A percentile compares a stretch with the other conserved stretches of the same genome.
Evolutionary conservation across 2,888 invertebrate genomes (phyloP).

Genomic region (Cerceris ruficornis): DNA sequence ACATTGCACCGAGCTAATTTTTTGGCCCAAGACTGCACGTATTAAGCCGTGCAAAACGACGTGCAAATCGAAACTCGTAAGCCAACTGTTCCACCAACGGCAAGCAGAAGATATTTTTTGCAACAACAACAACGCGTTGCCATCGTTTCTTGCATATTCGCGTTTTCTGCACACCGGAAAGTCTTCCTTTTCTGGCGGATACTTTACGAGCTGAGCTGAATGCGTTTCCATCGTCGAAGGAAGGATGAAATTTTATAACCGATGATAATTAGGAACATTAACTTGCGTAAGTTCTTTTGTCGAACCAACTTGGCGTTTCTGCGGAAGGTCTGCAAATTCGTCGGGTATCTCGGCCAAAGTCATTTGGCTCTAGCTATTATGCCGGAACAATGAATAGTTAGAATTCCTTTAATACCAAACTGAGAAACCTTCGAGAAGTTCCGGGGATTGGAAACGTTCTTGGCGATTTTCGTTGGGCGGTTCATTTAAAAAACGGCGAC

Average conservation of each 20-base stretch:
- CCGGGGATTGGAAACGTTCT: background rate
- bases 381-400: constrained; percentile 63
- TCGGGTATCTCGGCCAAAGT: constrained; percentile 23
- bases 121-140: constrained; percentile 7
- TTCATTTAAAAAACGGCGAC: too few species aligned
- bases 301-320: constrained; percentile 27
- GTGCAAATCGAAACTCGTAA: constrained; percentile 11
- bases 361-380: constrained; percentile 47
- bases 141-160: constrained; percentile 19
- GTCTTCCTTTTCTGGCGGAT: constrained; percentile 15
- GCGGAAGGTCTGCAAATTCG: constrained; percentile 23
- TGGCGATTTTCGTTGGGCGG: too few species aligned
- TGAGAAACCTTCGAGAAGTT: constrained; percentile 11
- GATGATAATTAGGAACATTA: constrained; percentile 68
- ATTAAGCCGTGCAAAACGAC: background rate
- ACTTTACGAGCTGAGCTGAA: constrained; percentile 57
- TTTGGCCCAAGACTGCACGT: background rate
- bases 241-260: constrained; percentile 66
- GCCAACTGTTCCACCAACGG: background rate
- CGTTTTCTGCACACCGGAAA: constrained; percentile 12
- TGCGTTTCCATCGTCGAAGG: constrained; percentile 52
- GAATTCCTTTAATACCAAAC: constrained; percentile 45
- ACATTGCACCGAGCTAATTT: background rate
- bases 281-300: constrained; percentile 43
- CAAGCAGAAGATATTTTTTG: constrained; percentile 17